These are phyloP conservation scores for Myripristis jacobus DNA, from an alignment of 2,797 vertebrate species.

Conservation along the genomic window DNA sequence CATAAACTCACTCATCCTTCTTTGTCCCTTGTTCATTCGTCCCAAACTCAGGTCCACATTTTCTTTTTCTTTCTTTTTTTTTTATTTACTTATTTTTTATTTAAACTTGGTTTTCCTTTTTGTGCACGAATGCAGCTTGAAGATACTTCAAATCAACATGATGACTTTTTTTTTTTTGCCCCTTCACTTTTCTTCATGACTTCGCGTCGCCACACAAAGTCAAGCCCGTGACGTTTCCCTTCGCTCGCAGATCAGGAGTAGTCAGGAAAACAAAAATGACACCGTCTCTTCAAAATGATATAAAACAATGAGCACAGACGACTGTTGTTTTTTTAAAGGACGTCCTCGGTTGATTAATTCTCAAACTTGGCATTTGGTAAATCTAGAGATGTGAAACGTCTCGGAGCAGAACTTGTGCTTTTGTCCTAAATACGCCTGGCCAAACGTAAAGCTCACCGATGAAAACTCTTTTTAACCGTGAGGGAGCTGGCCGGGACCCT, in stretches of 20 bases:
- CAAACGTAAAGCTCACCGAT: no score
- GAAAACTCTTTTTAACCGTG: no score
- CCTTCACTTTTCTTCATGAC: slow-evolving; percentile 3
- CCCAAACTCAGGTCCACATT: slow-evolving; percentile 54
- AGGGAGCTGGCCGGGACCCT: slow-evolving; percentile 54
- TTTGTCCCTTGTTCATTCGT: not conserved
- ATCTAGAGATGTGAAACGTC: no score
- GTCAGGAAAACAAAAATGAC: no score
- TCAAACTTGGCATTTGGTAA: not conserved
- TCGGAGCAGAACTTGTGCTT: no score
- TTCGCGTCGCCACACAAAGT: slow-evolving; percentile 13
- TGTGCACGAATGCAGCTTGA: slow-evolving; percentile 12
- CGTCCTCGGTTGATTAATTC: slow-evolving; percentile 17
- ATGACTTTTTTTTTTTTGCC: not conserved
- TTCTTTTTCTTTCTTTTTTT: not conserved
- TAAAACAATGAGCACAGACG: no score
- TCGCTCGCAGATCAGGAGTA: slow-evolving; percentile 2
- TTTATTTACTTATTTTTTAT: no score
- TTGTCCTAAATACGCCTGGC: not conserved
- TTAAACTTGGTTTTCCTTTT: not conserved
- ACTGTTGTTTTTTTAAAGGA: no score
- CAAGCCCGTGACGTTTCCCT: slow-evolving; percentile 28
- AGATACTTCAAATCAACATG: slow-evolving; percentile 14
- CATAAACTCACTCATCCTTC: slow-evolving; percentile 43
- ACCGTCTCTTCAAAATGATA: not conserved